Conservation (phyloP, 2,888 invertebrate species). For the Clistopyga incitator region DNA sequence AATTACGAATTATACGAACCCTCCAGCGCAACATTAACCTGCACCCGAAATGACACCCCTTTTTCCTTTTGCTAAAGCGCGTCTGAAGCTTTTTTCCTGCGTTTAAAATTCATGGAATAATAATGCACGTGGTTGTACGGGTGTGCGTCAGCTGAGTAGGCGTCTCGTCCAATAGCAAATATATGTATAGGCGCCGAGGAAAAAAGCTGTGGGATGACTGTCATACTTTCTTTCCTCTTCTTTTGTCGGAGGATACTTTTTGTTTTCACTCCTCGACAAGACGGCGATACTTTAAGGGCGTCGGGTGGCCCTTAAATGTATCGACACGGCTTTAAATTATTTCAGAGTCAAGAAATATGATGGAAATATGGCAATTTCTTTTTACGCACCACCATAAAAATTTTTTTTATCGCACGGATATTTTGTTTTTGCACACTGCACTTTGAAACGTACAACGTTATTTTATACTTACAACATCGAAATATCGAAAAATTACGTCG, state of each 20-base stretch:
- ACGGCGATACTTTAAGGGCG: background rate
- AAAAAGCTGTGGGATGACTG: conserved; percentile 21
- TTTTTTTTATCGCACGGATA: background rate
- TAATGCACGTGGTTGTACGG: conserved; percentile 65
- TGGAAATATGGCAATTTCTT: background rate
- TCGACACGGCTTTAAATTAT: background rate
- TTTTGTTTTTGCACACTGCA: background rate
- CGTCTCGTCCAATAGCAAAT: conserved; percentile 76
- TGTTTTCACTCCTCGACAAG: conserved; percentile 3
- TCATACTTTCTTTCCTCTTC: conserved; percentile 3
- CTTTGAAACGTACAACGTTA: background rate
- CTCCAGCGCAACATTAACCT: conserved; percentile 41
- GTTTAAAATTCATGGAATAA: conserved; percentile 84
- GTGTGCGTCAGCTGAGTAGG: conserved; percentile 62
- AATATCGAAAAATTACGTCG: background rate
- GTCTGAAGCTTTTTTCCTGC: conserved; percentile 70
- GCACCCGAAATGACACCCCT: conserved; percentile 29
- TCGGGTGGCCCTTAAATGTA: background rate
- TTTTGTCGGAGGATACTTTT: background rate
- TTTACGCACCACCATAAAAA: background rate
- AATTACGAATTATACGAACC: conserved; percentile 77
- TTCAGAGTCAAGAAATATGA: background rate
- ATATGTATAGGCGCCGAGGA: conserved; percentile 52
- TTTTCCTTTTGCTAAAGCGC: conserved; percentile 46
- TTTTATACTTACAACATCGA: background rate